Conservation (phyloP, 2,888 invertebrate genomes). For the Dryobota labecula region DNA sequence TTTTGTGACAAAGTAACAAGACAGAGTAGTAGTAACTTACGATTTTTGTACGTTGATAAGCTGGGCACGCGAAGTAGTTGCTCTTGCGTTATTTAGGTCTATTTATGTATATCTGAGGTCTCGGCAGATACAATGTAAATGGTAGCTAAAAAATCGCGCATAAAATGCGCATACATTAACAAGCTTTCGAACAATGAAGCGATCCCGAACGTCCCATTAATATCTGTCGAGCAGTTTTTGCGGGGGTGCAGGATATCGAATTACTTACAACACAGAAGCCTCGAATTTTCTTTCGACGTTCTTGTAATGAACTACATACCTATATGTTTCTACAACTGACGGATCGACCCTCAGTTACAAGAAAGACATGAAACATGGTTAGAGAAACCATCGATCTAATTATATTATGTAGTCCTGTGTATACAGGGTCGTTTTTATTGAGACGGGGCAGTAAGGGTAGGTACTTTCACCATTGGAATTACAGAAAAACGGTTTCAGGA, state of each 20-base stretch:
- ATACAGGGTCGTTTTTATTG: too few species aligned
- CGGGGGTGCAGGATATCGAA: not conserved
- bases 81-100: too few species aligned
- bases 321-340: too few species aligned
- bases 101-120: too few species aligned
- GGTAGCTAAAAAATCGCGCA: not conserved
- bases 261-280: not conserved
- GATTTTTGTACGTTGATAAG: too few species aligned
- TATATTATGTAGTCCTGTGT: too few species aligned
- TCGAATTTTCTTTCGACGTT: not conserved
- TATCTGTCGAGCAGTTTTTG: conserved; percentile 2
- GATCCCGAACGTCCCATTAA: conserved; percentile 9
- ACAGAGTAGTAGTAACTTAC: too few species aligned
- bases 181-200: conserved; percentile 1
- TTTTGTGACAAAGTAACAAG: too few species aligned
- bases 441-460: too few species aligned
- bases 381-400: not conserved
- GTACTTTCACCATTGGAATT: too few species aligned
- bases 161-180: not conserved
- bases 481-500: too few species aligned
- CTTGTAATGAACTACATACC: not conserved
- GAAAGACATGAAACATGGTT: not conserved
- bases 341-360: not conserved
- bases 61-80: too few species aligned
- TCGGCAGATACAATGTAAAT: not conserved